Evolutionary conservation across 1,140 invertebrate species (phyloP).

Genomic region (Xylocopa sonorina): DNA sequence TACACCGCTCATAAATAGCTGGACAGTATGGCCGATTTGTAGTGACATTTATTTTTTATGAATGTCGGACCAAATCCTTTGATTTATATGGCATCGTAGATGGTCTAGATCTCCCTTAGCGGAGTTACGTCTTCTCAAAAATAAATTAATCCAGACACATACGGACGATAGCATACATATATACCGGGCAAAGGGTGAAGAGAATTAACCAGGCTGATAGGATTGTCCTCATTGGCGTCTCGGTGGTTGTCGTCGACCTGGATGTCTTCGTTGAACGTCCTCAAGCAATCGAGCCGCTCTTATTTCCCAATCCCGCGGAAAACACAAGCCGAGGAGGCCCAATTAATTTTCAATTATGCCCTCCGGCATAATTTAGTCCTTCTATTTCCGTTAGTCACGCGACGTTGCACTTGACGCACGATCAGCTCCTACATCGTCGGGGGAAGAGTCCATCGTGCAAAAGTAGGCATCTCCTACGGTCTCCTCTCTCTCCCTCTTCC

Average conservation of each 20-base stretch:
- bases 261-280: background rate
- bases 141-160: no score
- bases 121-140: no score
- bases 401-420: conserved; percentile 58
- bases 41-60: no score
- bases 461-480: background rate
- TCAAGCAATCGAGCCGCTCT: background rate
- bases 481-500: background rate
- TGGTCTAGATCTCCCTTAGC: no score
- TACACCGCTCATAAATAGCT: conserved; percentile 3
- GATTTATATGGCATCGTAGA: no score
- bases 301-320: conserved; percentile 16
- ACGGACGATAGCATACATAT: no score
- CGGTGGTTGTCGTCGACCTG: background rate
- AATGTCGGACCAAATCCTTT: no score
- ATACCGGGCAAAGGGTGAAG: background rate
- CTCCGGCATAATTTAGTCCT: conserved; percentile 32
- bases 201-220: conserved; percentile 27
- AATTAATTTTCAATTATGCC: conserved; percentile 65
- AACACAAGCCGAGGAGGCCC: conserved; percentile 10
- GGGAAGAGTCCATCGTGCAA: background rate
- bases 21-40: no score
- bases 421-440: conserved; percentile 42
- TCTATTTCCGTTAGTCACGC: conserved; percentile 61
- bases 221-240: conserved; percentile 7